Evolutionary conservation across 2,113 vertebrate genomes (phyloP), one percentile per base, ranked within the genome.

Genomic region (Aldabrachelys gigantea): DNA sequence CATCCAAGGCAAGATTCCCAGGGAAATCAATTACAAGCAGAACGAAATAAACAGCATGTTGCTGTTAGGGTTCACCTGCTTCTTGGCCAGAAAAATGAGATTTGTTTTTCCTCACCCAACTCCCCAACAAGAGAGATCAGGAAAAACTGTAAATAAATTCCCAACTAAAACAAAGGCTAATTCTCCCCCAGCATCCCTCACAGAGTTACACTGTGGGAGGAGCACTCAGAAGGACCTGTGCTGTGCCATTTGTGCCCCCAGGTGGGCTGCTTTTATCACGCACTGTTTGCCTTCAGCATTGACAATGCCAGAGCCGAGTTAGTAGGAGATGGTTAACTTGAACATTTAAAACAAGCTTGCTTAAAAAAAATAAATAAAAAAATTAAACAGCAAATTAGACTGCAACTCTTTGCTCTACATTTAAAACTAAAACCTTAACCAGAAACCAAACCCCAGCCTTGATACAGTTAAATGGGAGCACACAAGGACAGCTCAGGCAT

Each of bases 261-360:
- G 88, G 93, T 69, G 84, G 95, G 91, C 95, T 90, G n/a, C 21
- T 41, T 41, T 75, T 95, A 87, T 69, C 93, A 17, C 93, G 93
- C 0, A 4, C 83, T 50, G 72, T 12, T 95, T 94, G 93, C 90
- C 95, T 85, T 82, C n/a, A 90, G 29, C 29, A 25, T 31, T 1
- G 1, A 24, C 87, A 41, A 89, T 93, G 94, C 85, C 93, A 24
- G 35, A 89, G 50, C 81, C 78, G 88, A 80, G 2, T 8, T 91
- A 91, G 57, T 75, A 90, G 82, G 82, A 80, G 79, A 84, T 56
- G 56, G 16, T 88, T 31, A 94, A 89, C 57, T 10, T 53, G 22
- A 87, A 22, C 75, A 69, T 59, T 96, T 94, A 94, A 94, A 96
- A 92, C 21, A 85, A 94, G 90, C 65, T 0, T n/a, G 83, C 57